phyloP scores from a whole-genome alignment of 2,113 vertebrate genomes.

The Myiagra hebetior region DNA sequence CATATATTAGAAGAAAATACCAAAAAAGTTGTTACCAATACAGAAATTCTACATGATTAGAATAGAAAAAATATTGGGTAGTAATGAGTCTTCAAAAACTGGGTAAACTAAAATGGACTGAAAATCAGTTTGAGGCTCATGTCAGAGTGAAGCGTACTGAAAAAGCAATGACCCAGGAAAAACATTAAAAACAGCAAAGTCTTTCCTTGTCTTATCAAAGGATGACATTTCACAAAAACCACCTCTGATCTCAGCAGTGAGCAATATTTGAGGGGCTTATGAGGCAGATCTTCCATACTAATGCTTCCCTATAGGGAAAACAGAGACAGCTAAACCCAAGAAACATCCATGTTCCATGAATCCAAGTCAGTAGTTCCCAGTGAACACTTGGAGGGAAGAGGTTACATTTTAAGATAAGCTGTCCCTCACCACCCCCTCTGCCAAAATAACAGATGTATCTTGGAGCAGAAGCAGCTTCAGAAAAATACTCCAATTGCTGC shows the following conservation, averaged over 20 bases:
- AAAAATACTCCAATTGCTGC: slow-evolving; percentile 36
- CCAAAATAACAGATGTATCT: slow-evolving; percentile 10
- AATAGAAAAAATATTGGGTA: neutral
- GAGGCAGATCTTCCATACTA: neutral
- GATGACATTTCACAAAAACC: neutral
- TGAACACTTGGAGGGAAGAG: neutral
- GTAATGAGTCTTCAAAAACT: neutral
- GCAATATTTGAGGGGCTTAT: neutral
- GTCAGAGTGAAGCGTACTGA: neutral
- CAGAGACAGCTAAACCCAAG: neutral
- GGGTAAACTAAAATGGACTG: neutral
- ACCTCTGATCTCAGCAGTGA: neutral
- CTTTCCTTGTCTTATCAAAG: neutral
- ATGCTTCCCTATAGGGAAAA: neutral
- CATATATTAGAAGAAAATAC: neutral
- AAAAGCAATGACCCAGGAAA: neutral
- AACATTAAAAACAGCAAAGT: neutral
- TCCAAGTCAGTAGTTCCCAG: neutral
- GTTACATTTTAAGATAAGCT: neutral
- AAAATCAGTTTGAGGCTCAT: neutral
- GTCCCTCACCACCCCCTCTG: neutral
- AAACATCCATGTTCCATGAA: neutral
- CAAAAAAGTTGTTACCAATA: neutral
- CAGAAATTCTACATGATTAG: neutral
- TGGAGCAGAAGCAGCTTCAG: neutral